Evolutionary conservation across 2,888 invertebrate genomes (phyloP).

Genomic region (Drosophila crucigera): DNA sequence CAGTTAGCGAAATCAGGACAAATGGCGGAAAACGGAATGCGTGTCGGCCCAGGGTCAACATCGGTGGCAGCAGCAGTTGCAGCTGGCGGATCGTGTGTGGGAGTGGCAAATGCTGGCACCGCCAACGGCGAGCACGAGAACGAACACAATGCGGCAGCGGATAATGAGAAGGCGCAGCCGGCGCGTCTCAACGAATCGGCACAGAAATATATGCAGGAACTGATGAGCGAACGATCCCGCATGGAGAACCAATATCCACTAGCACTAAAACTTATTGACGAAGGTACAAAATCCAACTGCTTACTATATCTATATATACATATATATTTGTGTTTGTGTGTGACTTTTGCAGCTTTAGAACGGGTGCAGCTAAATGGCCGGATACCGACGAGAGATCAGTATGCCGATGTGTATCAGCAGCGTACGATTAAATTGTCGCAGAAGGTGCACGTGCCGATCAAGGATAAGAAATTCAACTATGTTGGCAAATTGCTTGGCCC

Average conservation of each 20-base stretch:
- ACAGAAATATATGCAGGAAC: slow-evolving; percentile 84
- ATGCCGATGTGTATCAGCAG: slow-evolving; percentile 91
- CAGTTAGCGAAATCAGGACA: slow-evolving; percentile 59
- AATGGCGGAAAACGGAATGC: slow-evolving; percentile 84
- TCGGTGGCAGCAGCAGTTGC: slow-evolving; percentile 46
- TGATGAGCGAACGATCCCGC: slow-evolving; percentile 82
- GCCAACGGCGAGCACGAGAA: slow-evolving; percentile 81
- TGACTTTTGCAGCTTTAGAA: slow-evolving; percentile 88
- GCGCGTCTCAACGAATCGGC: slow-evolving; percentile 82
- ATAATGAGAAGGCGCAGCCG: slow-evolving; percentile 72
- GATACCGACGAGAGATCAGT: slow-evolving; percentile 88
- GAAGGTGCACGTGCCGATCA: slow-evolving; percentile 84
- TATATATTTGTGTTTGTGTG: background rate
- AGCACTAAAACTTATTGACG: slow-evolving; percentile 83
- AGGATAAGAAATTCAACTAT: slow-evolving; percentile 93
- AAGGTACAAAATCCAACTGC: slow-evolving; percentile 70
- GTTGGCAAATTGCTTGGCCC: slow-evolving; percentile 97
- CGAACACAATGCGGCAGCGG: slow-evolving; percentile 72
- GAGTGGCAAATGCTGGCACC: slow-evolving; percentile 45
- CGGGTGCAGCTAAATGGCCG: slow-evolving; percentile 90
- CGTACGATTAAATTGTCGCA: slow-evolving; percentile 84
- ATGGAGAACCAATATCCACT: slow-evolving; percentile 84
- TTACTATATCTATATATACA: slow-evolving; percentile 36
- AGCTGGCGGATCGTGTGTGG: slow-evolving; percentile 17
- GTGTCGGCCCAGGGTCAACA: slow-evolving; percentile 76